These are phyloP conservation scores for Todiramphus chloris DNA, from an alignment of 2,113 vertebrate species.

Conservation along the genomic window DNA sequence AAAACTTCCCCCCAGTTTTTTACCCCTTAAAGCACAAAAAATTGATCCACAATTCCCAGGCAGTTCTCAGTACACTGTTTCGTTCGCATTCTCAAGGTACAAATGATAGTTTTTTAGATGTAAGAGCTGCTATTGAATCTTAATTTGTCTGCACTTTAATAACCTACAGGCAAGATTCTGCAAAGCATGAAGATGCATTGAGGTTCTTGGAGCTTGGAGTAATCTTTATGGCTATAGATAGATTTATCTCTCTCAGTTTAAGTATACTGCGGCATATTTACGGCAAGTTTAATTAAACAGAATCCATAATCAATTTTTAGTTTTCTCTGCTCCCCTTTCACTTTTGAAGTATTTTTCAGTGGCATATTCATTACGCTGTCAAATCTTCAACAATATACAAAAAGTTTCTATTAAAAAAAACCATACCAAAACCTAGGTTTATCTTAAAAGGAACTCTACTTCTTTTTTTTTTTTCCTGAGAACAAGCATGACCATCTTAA, in stretches of 20 bases:
- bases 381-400: neutral
- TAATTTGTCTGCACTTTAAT: neutral
- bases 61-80: neutral
- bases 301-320: neutral
- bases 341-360: neutral
- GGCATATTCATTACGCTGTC: neutral
- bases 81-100: neutral
- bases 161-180: neutral
- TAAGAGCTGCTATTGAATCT: neutral
- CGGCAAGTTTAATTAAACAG: neutral
- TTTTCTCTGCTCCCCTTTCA: neutral
- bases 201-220: neutral
- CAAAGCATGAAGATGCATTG: neutral
- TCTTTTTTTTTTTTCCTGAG: neutral
- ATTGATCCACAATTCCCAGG: fast-evolving
- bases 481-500: neutral
- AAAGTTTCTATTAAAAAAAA: neutral
- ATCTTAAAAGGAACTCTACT: neutral
- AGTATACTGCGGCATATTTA: neutral
- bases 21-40: neutral
- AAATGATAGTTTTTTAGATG: neutral
- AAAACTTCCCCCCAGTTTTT: neutral
- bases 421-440: neutral
- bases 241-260: neutral
- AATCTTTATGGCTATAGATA: neutral